Evolutionary conservation across 1,140 invertebrate species (phyloP), one percentile per base, ranked within the genome.

Genomic region (Drosophila micromelanica): DNA sequence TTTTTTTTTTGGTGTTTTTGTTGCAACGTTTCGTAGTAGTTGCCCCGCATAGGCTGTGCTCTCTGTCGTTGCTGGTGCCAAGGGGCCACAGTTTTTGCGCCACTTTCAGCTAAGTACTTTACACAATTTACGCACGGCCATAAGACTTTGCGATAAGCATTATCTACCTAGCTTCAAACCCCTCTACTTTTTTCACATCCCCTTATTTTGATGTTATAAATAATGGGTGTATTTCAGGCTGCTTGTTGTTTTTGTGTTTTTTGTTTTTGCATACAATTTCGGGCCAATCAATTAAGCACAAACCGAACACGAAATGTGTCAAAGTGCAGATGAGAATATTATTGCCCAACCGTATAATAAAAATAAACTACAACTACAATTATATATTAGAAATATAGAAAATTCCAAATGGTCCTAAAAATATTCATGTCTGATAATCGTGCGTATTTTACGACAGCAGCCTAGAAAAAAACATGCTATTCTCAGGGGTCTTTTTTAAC

Each of bases 71-170:
- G 52, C 57, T 43, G 32, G n/a, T 57, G 37, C 23, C 52, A 63
- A 68, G 55, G 17, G 48, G 43, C 45, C 60, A 67, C 45, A 80
- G 45, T 81, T 73, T 73, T 65, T 74, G 78, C 71, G 76, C 43
- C 73, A 76, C 80, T 72, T 75, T 78, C 69, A 72, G 49, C 70
- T 46, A 77, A 68, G 62, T 54, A 69, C 70, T 52, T 43, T 57
- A 81, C 74, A 70, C 60, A 57, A 87, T 86, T 87, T 81, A 81
- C 81, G 75, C 82, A 86, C 30, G 43, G 32, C 68, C 68, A 72
- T 82, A 78, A 78, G 82, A 76, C 52, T 40, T 72, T 55, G 72
- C 71, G 82, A 86, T 86, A 86, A 86, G 82, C 68, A 76, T 82
- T 86, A 86, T 86, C 82, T 61, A 35, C 30, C 32, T 35, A 35